A percentile compares a stretch with the other conserved stretches of the same genome.
These are phyloP conservation scores for Beroe ovata DNA, from an alignment of 37 sponge, comb jelly and placozoan genomes.

Conservation along the genomic window DNA sequence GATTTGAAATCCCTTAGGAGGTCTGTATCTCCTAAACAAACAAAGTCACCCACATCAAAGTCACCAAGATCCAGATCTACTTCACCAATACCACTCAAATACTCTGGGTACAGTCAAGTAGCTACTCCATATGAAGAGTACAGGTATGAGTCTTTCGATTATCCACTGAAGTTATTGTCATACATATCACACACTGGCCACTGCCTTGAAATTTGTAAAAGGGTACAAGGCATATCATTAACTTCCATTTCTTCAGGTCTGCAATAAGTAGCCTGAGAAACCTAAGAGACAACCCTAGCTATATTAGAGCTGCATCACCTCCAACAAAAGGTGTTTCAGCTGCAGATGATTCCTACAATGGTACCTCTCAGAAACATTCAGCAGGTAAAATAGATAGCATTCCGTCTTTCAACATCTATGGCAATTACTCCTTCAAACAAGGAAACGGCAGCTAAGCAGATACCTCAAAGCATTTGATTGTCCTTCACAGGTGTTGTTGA, in stretches of 20 bases:
- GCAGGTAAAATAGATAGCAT: too few relatives aligned
- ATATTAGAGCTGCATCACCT: conserved; percentile 26
- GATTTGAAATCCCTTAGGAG: conserved; percentile 27
- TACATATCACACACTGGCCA: too few relatives aligned
- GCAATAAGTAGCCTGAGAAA: conserved; percentile 60
- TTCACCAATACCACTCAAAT: conserved; percentile 49
- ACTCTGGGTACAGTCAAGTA: neutral
- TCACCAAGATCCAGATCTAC: conserved; percentile 50
- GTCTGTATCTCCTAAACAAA: conserved; percentile 41
- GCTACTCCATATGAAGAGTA: conserved; percentile 61
- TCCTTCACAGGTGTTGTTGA: conserved; percentile 4
- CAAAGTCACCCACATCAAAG: conserved; percentile 36
- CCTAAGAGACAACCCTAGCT: conserved; percentile 56
- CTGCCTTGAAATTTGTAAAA: too few relatives aligned
- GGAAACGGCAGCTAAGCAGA: too few relatives aligned
- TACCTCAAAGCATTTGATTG: too few relatives aligned
- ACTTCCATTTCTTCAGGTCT: neutral
- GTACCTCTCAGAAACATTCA: neutral
- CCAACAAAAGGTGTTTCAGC: neutral
- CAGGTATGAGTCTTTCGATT: too few relatives aligned
- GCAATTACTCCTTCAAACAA: too few relatives aligned
- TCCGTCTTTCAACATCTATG: too few relatives aligned
- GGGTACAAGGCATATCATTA: too few relatives aligned
- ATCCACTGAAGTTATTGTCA: too few relatives aligned
- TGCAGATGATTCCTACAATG: neutral